These are phyloP conservation scores for Parnassius smintheus DNA, from an alignment of 2,888 invertebrate species.

Conservation along the genomic window DNA sequence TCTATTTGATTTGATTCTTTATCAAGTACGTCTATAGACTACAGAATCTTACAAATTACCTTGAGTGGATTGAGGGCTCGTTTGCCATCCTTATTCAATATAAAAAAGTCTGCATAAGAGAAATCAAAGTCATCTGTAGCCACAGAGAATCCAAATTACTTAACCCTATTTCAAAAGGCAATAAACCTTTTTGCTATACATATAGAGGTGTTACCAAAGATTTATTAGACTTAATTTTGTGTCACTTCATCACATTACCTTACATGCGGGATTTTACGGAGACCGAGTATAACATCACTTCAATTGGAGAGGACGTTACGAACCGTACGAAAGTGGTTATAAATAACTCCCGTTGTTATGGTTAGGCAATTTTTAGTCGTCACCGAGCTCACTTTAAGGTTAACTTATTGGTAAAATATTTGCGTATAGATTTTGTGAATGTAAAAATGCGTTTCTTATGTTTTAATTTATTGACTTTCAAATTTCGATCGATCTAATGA, in stretches of 20 bases:
- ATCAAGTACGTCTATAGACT: too few relatives aligned
- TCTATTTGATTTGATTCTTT: too few relatives aligned
- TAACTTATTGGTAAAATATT: slow-evolving; percentile 13
- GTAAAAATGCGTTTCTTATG: too few relatives aligned
- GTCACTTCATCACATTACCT: slow-evolving; percentile 12
- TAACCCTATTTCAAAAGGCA: background rate
- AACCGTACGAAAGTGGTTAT: slow-evolving; percentile 11
- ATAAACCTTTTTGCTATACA: background rate
- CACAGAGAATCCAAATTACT: too few relatives aligned
- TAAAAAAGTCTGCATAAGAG: too few relatives aligned
- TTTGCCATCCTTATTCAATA: too few relatives aligned
- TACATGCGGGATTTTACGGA: slow-evolving; percentile 1
- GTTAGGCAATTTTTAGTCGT: slow-evolving; percentile 12
- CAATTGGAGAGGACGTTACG: background rate
- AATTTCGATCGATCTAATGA: too few relatives aligned
- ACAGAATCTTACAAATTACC: too few relatives aligned
- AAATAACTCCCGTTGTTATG: slow-evolving; percentile 23
- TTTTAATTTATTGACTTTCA: too few relatives aligned
- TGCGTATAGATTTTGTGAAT: background rate
- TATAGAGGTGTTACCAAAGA: background rate
- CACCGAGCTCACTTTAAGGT: slow-evolving; percentile 1
- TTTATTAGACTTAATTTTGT: slow-evolving; percentile 16
- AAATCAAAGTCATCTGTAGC: too few relatives aligned
- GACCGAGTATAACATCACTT: slow-evolving; percentile 1
- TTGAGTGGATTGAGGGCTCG: too few relatives aligned